These are phyloP conservation scores for Trigoniulus corallinus DNA, from an alignment of 1,140 invertebrate species.

Conservation along the genomic window DNA sequence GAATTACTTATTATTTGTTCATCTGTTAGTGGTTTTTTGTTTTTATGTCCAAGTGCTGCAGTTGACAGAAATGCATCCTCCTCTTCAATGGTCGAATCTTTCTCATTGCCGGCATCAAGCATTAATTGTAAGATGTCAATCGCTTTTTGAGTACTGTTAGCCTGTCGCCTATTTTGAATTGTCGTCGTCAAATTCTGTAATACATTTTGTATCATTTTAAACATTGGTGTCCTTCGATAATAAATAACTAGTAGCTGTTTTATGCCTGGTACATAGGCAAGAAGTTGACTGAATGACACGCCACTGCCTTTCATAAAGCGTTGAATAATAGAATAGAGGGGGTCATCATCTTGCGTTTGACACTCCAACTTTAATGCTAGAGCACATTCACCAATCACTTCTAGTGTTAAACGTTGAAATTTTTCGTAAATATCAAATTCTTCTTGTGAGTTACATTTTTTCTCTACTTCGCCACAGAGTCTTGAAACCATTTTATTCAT, in stretches of 20 bases:
- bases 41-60: neutral
- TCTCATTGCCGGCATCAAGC: constrained; percentile 8
- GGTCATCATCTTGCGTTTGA: neutral
- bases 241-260: too few species aligned
- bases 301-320: neutral
- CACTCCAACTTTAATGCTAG: neutral
- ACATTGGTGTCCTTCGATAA: neutral
- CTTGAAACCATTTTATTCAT: neutral
- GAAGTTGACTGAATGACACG: neutral
- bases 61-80: too few species aligned
- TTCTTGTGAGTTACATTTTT: neutral
- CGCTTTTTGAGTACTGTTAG: neutral
- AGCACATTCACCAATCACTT: neutral
- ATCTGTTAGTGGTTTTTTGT: constrained; percentile 17
- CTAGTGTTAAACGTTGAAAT: neutral
- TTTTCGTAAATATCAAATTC: neutral
- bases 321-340: neutral
- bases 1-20: constrained; percentile 29
- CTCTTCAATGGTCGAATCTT: too few species aligned
- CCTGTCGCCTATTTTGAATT: neutral
- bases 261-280: neutral
- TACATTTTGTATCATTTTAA: neutral
- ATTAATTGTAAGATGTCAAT: constrained; percentile 15
- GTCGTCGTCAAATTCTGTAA: neutral
- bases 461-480: neutral